phyloP scores from a whole-genome alignment of 2,113 vertebrate species.

The Piliocolobus tephrosceles region DNA sequence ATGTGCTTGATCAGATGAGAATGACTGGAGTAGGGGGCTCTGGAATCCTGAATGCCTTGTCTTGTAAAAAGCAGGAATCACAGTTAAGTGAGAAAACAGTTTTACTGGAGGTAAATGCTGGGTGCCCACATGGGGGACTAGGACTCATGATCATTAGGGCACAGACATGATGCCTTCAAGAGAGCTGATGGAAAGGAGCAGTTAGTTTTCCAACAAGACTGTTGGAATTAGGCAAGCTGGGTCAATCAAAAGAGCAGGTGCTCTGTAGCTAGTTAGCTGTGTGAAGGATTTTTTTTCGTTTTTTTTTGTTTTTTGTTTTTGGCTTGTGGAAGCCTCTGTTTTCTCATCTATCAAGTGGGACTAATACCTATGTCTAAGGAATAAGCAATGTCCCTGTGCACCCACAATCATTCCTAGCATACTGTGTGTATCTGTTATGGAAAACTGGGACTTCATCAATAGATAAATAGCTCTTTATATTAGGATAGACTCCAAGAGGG shows the following conservation, averaged over 20 bases:
- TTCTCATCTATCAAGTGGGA: not conserved
- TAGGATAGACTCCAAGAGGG: not conserved
- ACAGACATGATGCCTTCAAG: not conserved
- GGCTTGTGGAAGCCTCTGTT: not conserved
- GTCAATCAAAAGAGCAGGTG: conserved; percentile 33
- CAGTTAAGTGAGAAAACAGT: conserved; percentile 13
- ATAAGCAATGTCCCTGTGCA: not conserved
- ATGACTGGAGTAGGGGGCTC: conserved; percentile 9
- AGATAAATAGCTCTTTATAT: not conserved
- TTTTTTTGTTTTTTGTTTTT: not conserved
- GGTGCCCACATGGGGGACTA: not conserved
- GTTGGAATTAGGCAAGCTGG: not conserved
- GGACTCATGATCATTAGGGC: not conserved
- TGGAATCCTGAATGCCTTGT: not conserved
- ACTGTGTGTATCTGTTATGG: not conserved
- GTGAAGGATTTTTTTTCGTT: not conserved
- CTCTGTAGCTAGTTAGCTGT: not conserved
- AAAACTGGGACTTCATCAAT: conserved; percentile 4
- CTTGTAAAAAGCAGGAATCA: conserved; percentile 47
- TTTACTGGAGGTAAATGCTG: conserved; percentile 19
- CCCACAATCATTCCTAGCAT: not conserved
- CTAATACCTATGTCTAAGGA: not conserved
- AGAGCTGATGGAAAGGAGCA: conserved; percentile 35
- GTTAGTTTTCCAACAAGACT: not conserved
- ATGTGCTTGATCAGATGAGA: not conserved